A percentile compares a stretch with the other conserved stretches of the same genome.
phyloP scores from a whole-genome alignment of 2,113 vertebrate species.

The Scolopax mira region DNA sequence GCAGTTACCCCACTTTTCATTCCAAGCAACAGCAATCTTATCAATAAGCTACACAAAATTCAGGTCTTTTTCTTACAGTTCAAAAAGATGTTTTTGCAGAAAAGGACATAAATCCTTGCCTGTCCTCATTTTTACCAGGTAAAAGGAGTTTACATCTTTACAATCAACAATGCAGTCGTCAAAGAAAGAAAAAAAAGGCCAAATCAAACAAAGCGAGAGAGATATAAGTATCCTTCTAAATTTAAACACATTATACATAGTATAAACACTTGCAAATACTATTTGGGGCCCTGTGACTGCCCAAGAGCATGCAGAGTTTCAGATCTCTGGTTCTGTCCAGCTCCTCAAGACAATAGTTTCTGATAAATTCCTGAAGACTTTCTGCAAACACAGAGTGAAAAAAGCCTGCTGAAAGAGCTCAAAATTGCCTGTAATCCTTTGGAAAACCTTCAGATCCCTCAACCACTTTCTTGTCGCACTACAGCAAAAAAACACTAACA shows the following conservation, averaged over 20 bases:
- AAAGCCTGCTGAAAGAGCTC: background rate
- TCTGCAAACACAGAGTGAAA: background rate
- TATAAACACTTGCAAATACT: background rate
- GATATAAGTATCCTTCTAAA: background rate
- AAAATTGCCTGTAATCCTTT: background rate
- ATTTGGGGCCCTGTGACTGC: rapidly evolving
- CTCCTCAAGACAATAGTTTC: background rate
- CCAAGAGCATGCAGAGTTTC: background rate
- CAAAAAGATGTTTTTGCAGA: background rate
- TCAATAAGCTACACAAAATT: background rate
- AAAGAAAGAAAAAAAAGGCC: background rate
- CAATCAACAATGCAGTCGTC: background rate
- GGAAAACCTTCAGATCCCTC: background rate
- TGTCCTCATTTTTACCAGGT: background rate
- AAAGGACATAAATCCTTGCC: background rate
- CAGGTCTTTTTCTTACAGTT: background rate
- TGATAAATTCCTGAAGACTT: background rate
- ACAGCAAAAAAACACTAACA: too few relatives aligned
- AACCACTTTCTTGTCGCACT: background rate
- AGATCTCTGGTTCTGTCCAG: background rate
- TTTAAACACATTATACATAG: background rate
- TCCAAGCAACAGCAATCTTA: background rate
- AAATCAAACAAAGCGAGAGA: background rate
- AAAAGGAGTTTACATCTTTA: background rate
- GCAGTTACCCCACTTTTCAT: background rate